Base-by-base conservation (phyloP, 2,888 invertebrate species). In the Phengaris alcon region DNA sequence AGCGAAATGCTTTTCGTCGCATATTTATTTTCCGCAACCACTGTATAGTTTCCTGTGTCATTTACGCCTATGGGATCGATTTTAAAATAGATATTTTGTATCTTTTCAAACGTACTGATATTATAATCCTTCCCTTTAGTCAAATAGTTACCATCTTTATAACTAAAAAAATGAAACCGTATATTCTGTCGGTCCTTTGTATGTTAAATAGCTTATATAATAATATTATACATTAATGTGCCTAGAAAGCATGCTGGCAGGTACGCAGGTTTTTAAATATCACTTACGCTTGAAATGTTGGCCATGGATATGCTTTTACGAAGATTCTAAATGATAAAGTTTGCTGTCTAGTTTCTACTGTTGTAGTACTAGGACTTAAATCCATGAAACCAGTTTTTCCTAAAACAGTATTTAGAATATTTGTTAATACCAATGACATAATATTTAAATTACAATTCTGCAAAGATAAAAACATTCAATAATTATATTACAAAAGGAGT, bases 31-130 rank as follows among this genome's bases (percentile, higher is more conserved):
- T 68, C 77, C 6, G 85, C 88, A 0, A 82, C 78, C 2, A 91
- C 75, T 0, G 90, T 90, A 74, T 91, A 93, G 70, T 86, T 87
- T 12, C 81, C 93, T 0, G 85, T 85, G 72, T 92, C 90, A 0
- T 78, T 75, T 2, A 90, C 81, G 12, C 77, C 79, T n/a, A 84
- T 22, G 12, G 84, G 75, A 1, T 5, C 68, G 15, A 90, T 86
- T 0, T 7, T 76, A 52, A 90, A 78, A 9, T 74, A 22, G 7
- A 59, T 59, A 6, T 4, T 75, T 77, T 79, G 22, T 22, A 13
- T 59, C 44, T 0, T 12, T 1, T 13, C 68, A 48, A 6, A 6
- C 48, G 6, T 59, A 0, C 9, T 78, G 3, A 78, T 74, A 5
- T 35, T 46, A 75, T 44, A 59, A 15, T 77, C 77, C 76, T 79